A percentile compares a stretch with the other conserved stretches of the same genome.
Evolutionary conservation across 2,113 vertebrate genomes (phyloP).

Genomic region (Mesocricetus auratus): DNA sequence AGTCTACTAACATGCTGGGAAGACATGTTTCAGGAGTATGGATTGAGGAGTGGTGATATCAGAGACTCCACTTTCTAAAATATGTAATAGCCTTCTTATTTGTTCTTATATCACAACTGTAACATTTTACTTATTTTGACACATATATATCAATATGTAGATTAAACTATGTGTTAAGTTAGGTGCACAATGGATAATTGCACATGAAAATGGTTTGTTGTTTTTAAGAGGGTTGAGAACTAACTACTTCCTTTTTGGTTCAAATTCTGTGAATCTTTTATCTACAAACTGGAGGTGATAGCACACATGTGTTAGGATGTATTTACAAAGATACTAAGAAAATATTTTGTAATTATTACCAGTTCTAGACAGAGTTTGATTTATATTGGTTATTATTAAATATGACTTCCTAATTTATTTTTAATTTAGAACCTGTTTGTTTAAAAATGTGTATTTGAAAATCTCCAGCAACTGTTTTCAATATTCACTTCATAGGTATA

Average conservation of each 20-base stretch:
- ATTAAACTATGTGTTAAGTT: neutral
- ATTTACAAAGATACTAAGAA: neutral
- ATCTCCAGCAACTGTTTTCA: neutral
- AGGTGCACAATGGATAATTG: slow-evolving; percentile 11
- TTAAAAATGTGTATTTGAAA: neutral
- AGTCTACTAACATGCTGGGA: neutral
- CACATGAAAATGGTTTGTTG: neutral
- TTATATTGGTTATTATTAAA: neutral
- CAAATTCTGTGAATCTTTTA: neutral
- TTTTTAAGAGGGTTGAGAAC: neutral
- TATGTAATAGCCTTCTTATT: neutral
- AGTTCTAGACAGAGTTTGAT: neutral
- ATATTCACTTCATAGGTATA: neutral
- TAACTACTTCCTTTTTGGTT: neutral
- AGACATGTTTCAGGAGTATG: neutral
- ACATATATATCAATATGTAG: neutral
- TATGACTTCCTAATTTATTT: neutral
- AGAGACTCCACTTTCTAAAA: neutral
- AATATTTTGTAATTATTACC: neutral
- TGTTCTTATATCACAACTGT: neutral
- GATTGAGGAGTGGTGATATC: too few relatives aligned
- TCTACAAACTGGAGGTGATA: neutral
- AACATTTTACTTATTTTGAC: neutral
- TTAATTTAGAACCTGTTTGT: neutral
- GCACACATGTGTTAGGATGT: neutral